Conservation (phyloP, 2,888 invertebrate species). For the Lepidonotus clava region DNA sequence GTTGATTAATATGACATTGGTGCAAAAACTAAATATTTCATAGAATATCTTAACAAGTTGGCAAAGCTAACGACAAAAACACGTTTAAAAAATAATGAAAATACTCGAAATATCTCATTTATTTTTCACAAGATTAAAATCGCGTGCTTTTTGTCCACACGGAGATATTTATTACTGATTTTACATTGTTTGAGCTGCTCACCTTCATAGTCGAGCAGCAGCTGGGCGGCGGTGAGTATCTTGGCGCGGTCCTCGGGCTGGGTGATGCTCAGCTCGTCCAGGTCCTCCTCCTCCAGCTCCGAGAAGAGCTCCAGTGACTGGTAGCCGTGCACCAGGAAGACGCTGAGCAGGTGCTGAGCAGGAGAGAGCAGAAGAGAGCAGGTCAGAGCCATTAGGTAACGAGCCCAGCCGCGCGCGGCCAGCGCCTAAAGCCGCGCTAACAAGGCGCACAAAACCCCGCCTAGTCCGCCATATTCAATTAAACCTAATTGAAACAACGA, state of each 20-base stretch:
- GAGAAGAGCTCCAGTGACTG: conserved; percentile 95
- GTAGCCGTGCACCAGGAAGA: conserved; percentile 95
- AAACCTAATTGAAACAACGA: conserved; percentile 23
- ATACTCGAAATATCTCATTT: too few relatives aligned
- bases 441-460: neutral
- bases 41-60: too few relatives aligned
- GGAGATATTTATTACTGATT: too few relatives aligned
- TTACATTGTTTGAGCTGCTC: conserved; percentile 66
- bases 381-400: neutral
- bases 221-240: conserved; percentile 94
- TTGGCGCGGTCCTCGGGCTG: conserved; percentile 94
- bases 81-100: too few relatives aligned
- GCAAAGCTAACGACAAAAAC: too few relatives aligned
- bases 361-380: neutral
- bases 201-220: conserved; percentile 95
- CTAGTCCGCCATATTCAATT: conserved; percentile 8
- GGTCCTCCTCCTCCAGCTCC: conserved; percentile 94
- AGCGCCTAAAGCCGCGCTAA: neutral
- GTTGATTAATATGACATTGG: too few relatives aligned
- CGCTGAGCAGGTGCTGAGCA: conserved; percentile 90
- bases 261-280: conserved; percentile 93
- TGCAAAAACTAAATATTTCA: too few relatives aligned
- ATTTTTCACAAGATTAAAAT: too few relatives aligned
- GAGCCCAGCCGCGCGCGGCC: neutral
- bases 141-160: too few relatives aligned